phyloP scores from a whole-genome alignment of 2,113 vertebrate species.

The Epinephelus moara region DNA sequence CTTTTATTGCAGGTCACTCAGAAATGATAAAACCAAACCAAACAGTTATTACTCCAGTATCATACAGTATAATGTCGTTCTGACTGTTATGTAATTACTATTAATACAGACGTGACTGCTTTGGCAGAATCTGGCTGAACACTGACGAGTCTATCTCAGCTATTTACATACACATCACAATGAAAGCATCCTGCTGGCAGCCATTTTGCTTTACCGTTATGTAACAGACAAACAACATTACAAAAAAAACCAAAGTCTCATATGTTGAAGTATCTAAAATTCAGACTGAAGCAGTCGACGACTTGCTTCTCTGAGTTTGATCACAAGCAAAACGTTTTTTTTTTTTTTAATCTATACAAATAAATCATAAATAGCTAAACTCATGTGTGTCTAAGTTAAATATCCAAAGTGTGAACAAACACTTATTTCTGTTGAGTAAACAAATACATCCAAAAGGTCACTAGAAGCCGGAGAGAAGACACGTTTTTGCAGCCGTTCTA shows the following conservation, averaged over 20 bases:
- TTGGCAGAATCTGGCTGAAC: conserved; percentile 46
- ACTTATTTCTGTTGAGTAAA: conserved; percentile 55
- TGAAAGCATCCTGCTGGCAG: conserved; percentile 30
- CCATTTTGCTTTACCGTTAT: conserved; percentile 13
- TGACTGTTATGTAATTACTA: not conserved
- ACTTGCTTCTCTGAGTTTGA: conserved; percentile 24
- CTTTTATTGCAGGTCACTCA: conserved; percentile 73
- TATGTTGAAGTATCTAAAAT: conserved; percentile 40
- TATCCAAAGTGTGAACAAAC: conserved; percentile 46
- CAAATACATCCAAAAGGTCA: conserved; percentile 67
- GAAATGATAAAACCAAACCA: conserved; percentile 71
- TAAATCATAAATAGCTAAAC: conserved; percentile 62
- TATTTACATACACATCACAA: conserved; percentile 37
- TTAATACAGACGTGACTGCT: conserved; percentile 19
- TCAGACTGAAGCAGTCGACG: not conserved
- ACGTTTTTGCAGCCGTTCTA: conserved; percentile 9
- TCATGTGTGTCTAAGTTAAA: conserved; percentile 56
- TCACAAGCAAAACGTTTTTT: conserved; percentile 28
- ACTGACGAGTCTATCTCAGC: conserved; percentile 23
- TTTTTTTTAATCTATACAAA: conserved; percentile 36
- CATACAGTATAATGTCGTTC: conserved; percentile 13
- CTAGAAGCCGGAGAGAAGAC: conserved; percentile 52
- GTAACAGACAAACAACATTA: conserved; percentile 49
- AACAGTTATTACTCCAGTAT: conserved; percentile 28
- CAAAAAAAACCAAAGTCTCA: conserved; percentile 2